These are phyloP conservation scores for Agonopterix heracliana DNA, from an alignment of 2,888 invertebrate genomes.

Conservation along the genomic window DNA sequence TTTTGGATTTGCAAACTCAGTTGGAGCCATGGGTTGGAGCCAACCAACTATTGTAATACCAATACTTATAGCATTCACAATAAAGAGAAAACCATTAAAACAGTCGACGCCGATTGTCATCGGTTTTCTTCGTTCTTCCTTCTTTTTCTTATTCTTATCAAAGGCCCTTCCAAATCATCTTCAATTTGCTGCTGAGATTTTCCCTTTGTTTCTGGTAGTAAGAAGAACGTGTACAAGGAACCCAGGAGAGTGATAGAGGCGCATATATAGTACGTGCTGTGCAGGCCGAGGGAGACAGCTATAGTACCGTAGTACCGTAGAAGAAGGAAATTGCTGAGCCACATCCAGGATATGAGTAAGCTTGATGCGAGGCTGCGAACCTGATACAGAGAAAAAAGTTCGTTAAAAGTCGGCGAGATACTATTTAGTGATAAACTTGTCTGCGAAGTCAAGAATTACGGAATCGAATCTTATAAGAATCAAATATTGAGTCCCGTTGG, in stretches of 20 bases:
- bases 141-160: constrained; percentile 32
- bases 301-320: constrained; percentile 61
- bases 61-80: too few relatives aligned
- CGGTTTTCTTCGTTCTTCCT: constrained; percentile 37
- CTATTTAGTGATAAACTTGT: too few relatives aligned
- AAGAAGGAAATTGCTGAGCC: constrained; percentile 61
- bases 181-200: constrained; percentile 54
- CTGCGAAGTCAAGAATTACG: too few relatives aligned
- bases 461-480: too few relatives aligned
- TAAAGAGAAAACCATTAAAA: too few relatives aligned
- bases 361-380: constrained; percentile 64
- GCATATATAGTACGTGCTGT: constrained; percentile 60
- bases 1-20: too few relatives aligned
- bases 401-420: neutral
- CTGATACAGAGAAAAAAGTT: constrained; percentile 23
- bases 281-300: constrained; percentile 52
- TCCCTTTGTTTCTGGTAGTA: constrained; percentile 59
- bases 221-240: constrained; percentile 45
- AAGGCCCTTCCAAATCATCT: constrained; percentile 46
- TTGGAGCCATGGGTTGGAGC: too few relatives aligned
- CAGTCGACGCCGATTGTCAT: constrained; percentile 33
- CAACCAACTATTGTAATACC: too few relatives aligned
- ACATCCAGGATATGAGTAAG: constrained; percentile 64
- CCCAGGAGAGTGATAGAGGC: constrained; percentile 55
- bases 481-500: neutral